These are phyloP conservation scores for Hirundichthys speculiger DNA, from an alignment of 2,113 vertebrate genomes.

Conservation along the genomic window DNA sequence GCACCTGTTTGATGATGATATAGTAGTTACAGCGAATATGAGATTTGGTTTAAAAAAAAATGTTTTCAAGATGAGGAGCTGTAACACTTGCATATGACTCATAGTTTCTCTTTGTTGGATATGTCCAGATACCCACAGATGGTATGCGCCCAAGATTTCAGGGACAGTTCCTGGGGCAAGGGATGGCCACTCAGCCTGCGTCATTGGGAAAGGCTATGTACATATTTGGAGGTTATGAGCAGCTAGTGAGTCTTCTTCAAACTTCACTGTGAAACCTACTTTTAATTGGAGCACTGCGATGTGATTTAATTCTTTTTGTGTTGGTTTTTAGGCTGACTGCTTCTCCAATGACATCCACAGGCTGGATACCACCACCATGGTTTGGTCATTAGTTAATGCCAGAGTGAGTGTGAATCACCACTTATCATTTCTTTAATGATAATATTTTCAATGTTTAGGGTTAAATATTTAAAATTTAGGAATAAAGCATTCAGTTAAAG, in stretches of 20 bases:
- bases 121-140: conserved; percentile 87
- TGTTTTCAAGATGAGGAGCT: conserved; percentile 5
- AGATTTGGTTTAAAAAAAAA: not conserved
- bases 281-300: conserved; percentile 3
- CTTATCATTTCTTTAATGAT: not conserved
- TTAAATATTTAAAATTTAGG: too few relatives aligned
- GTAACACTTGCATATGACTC: conserved; percentile 27
- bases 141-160: conserved; percentile 92
- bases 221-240: conserved; percentile 98
- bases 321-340: conserved; percentile 90
- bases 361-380: conserved; percentile 92
- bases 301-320: not conserved
- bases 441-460: too few relatives aligned
- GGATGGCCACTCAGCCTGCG: conserved; percentile 95
- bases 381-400: conserved; percentile 91
- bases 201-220: conserved; percentile 94
- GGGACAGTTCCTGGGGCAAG: conserved; percentile 93
- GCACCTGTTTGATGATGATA: conserved; percentile 38
- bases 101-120: conserved; percentile 9
- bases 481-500: too few relatives aligned
- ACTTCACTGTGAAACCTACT: not conserved
- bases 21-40: not conserved
- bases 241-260: conserved; percentile 86
- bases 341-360: conserved; percentile 99
- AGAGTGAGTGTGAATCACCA: conserved; percentile 82